Percentiles rank a stretch among this genome's conserved stretches.
These are phyloP conservation scores for Notiomystis cincta DNA, from an alignment of 2,113 vertebrate genomes.

Conservation along the genomic window DNA sequence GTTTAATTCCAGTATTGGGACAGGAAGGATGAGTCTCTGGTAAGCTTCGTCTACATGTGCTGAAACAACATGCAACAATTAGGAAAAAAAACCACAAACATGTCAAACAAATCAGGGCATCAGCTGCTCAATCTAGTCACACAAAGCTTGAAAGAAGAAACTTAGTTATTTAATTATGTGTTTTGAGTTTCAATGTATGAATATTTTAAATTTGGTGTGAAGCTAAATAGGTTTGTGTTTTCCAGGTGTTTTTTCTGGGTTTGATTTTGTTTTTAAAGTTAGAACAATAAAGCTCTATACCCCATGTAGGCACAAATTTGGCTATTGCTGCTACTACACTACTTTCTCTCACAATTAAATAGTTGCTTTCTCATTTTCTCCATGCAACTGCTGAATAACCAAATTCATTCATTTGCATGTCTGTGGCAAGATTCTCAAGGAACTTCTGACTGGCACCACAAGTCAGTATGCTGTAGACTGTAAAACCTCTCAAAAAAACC, in stretches of 20 bases:
- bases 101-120: neutral
- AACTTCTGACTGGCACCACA: neutral
- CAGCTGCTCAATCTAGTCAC: neutral
- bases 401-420: neutral
- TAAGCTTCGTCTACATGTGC: conserved; percentile 68
- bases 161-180: neutral
- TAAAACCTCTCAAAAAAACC: neutral
- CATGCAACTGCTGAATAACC: neutral
- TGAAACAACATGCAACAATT: conserved; percentile 44
- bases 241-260: too few species aligned
- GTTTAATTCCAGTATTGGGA: conserved; percentile 62
- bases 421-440: neutral
- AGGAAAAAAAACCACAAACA: neutral
- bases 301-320: neutral
- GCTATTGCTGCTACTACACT: neutral
- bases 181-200: neutral
- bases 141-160: neutral
- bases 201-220: neutral
- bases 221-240: neutral
- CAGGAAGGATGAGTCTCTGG: conserved; percentile 69
- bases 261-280: neutral
- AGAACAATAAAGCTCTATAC: neutral
- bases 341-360: neutral
- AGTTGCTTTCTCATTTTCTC: neutral
- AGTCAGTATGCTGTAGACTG: neutral